These are phyloP conservation scores for Limonius californicus DNA, from an alignment of 1,140 invertebrate genomes.

Conservation along the genomic window DNA sequence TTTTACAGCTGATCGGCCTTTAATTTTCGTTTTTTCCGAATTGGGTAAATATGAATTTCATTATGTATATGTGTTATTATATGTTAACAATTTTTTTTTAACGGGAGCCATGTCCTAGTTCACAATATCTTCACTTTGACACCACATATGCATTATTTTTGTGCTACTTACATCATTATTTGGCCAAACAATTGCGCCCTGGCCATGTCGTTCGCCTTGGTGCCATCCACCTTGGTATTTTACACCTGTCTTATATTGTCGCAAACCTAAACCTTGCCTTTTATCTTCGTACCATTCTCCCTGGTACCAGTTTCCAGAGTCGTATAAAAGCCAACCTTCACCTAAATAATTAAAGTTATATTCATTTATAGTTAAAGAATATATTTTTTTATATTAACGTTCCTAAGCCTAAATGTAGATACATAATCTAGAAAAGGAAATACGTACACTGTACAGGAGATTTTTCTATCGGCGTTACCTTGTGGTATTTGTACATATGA, in stretches of 20 bases:
- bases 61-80: too few relatives aligned
- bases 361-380: not conserved
- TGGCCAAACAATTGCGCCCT: conserved; percentile 54
- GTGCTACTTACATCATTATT: conserved; percentile 52
- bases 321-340: conserved; percentile 44
- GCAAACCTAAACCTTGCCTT: conserved; percentile 50
- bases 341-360: conserved; percentile 35
- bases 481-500: too few relatives aligned
- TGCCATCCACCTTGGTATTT: conserved; percentile 56
- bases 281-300: conserved; percentile 48
- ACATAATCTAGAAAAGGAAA: not conserved
- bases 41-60: too few relatives aligned
- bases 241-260: conserved; percentile 48
- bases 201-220: conserved; percentile 49
- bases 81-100: too few relatives aligned
- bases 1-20: too few relatives aligned
- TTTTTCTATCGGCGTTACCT: too few relatives aligned
- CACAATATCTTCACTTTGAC: too few relatives aligned
- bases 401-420: too few relatives aligned
- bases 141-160: conserved; percentile 1
- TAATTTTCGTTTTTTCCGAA: too few relatives aligned
- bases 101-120: too few relatives aligned
- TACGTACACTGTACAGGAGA: too few relatives aligned
- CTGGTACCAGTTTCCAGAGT: conserved; percentile 42
- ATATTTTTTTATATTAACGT: not conserved